Evolutionary conservation across 2,888 invertebrate genomes (phyloP).

Genomic region (Aradus depressus): DNA sequence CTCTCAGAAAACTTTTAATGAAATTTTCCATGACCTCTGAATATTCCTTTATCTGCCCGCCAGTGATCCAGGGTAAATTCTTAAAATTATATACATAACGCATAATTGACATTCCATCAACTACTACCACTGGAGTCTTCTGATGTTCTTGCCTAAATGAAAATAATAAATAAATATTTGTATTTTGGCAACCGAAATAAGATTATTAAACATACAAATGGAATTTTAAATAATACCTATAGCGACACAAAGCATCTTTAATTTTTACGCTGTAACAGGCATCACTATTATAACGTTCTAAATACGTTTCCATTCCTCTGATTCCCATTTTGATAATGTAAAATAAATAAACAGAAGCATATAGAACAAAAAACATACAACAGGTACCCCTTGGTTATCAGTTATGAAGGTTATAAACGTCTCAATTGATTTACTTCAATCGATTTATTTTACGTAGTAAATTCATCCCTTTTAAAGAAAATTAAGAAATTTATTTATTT

Average conservation of each 20-base stretch:
- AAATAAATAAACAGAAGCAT: no score
- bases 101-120: conserved; percentile 21
- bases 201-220: neutral
- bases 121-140: conserved; percentile 15
- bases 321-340: conserved; percentile 24
- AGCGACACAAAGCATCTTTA: neutral
- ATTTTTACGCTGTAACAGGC: conserved; percentile 17
- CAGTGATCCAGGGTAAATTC: conserved; percentile 20
- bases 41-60: conserved; percentile 24
- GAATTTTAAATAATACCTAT: neutral
- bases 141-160: conserved; percentile 12
- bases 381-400: no score
- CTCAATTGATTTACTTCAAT: no score
- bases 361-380: no score
- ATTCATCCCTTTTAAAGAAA: no score
- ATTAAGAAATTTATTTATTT: no score
- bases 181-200: neutral
- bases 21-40: conserved; percentile 19
- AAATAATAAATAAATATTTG: neutral
- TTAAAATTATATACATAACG: conserved; percentile 13
- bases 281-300: conserved; percentile 11
- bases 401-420: no score
- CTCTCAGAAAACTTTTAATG: conserved; percentile 5
- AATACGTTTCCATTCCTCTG: conserved; percentile 21
- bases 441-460: no score